phyloP scores from a whole-genome alignment of 2,113 vertebrate species.

The Bungarus multicinctus region DNA sequence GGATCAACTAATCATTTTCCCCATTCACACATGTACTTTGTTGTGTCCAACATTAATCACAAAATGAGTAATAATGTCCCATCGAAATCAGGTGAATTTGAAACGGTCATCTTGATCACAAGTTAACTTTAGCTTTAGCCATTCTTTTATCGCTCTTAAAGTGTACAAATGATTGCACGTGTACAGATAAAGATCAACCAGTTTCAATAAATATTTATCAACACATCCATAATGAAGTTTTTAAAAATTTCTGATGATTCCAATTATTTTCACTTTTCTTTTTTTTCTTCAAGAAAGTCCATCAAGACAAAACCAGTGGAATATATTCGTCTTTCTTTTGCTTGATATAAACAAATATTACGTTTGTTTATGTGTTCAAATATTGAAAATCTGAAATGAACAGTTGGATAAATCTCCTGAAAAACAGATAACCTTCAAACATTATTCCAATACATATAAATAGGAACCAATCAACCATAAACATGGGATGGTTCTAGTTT shows the following conservation, averaged over 20 bases:
- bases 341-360: background rate
- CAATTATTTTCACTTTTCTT: background rate
- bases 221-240: background rate
- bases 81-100: background rate
- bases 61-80: conserved; percentile 41
- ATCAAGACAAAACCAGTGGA: background rate
- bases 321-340: background rate
- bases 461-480: background rate
- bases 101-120: background rate
- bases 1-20: conserved; percentile 48
- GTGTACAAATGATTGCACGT: background rate
- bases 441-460: background rate
- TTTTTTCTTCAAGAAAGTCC: background rate
- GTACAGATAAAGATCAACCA: background rate
- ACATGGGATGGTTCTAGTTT: conserved; percentile 18
- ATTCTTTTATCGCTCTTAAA: background rate
- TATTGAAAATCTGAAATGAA: background rate
- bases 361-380: background rate
- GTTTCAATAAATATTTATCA: background rate
- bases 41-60: conserved; percentile 39
- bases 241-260: background rate
- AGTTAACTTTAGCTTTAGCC: background rate
- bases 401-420: background rate
- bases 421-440: conserved; percentile 20
- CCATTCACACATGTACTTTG: conserved; percentile 43